A percentile compares a stretch with the other conserved stretches of the same genome.
These are phyloP conservation scores for Candoia aspera DNA, from an alignment of 2,113 vertebrate species.

Conservation along the genomic window DNA sequence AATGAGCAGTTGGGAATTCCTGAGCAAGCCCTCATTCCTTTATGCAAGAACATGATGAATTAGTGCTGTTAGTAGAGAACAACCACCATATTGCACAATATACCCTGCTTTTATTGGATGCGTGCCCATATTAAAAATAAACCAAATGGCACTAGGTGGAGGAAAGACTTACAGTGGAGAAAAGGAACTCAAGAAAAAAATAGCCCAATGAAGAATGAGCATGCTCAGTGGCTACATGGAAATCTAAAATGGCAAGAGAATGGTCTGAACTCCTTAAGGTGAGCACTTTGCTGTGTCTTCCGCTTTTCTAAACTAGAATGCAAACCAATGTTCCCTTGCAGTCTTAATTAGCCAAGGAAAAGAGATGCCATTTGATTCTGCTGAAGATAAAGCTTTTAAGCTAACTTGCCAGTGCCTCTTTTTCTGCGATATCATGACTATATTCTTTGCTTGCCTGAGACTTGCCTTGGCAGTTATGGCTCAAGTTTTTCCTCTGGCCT, in stretches of 20 bases:
- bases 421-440: neutral
- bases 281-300: neutral
- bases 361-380: neutral
- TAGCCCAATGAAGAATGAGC: neutral
- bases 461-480: neutral
- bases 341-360: neutral
- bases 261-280: neutral
- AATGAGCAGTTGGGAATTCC: neutral
- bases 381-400: neutral
- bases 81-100: neutral
- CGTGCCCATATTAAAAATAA: neutral
- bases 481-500: neutral
- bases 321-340: neutral
- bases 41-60: neutral
- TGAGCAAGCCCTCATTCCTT: neutral
- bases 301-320: neutral
- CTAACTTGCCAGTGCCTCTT: neutral
- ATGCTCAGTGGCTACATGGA: neutral
- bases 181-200: neutral
- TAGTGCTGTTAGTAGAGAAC: neutral
- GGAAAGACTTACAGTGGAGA: too few species aligned
- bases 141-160: neutral
- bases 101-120: neutral
- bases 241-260: neutral
- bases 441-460: neutral